phyloP scores from a whole-genome alignment of 2,888 invertebrate species.

The Clanis bilineata region DNA sequence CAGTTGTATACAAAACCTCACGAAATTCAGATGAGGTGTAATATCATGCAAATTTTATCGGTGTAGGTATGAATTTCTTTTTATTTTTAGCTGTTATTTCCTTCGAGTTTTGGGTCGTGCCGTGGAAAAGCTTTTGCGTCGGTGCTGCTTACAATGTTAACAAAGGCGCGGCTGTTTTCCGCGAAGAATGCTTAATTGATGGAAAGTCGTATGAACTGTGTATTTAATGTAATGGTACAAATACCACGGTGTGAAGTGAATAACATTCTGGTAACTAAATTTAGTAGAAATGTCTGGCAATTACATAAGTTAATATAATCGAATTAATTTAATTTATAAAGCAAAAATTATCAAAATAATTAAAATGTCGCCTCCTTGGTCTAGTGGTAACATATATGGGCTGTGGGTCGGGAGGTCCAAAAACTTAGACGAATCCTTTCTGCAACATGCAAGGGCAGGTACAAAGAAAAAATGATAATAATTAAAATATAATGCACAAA shows the following conservation, averaged over 20 bases:
- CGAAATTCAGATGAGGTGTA: conserved; percentile 57
- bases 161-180: conserved; percentile 61
- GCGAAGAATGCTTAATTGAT: conserved; percentile 55
- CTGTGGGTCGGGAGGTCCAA: too few relatives aligned
- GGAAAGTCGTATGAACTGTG: conserved; percentile 20
- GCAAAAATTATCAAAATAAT: too few relatives aligned
- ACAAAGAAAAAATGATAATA: too few relatives aligned
- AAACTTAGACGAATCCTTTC: too few relatives aligned
- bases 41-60: conserved; percentile 74
- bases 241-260: conserved; percentile 17
- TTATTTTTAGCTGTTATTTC: conserved; percentile 63
- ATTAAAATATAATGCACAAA: too few relatives aligned
- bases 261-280: neutral
- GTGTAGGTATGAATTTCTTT: conserved; percentile 68
- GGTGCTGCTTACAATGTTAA: conserved; percentile 66
- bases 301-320: too few relatives aligned
- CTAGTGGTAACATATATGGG: too few relatives aligned
- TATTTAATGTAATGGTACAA: conserved; percentile 8
- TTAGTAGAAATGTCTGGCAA: neutral
- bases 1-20: conserved; percentile 52
- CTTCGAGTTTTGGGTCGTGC: conserved; percentile 55
- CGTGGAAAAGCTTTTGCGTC: conserved; percentile 70
- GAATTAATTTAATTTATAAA: too few relatives aligned
- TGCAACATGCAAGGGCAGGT: too few relatives aligned
- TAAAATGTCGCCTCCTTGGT: too few relatives aligned